These are phyloP conservation scores for Centropus unirufus DNA, from an alignment of 2,113 vertebrate genomes.

Conservation along the genomic window DNA sequence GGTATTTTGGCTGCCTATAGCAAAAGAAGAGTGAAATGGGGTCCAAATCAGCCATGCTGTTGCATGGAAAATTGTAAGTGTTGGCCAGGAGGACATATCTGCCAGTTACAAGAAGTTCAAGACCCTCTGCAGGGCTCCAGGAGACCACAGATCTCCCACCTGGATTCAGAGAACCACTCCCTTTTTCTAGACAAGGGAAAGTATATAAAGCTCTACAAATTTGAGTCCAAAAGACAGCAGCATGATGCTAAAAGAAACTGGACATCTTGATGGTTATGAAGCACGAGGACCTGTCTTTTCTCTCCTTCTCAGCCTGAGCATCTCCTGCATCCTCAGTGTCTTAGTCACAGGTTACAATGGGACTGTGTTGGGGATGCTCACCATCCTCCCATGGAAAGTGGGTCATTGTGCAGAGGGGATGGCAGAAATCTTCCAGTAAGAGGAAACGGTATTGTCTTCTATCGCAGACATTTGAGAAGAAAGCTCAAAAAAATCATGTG, in stretches of 20 bases:
- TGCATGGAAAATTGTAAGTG: neutral
- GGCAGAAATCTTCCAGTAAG: neutral
- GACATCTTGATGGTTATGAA: neutral
- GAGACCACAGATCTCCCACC: neutral
- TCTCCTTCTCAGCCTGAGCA: neutral
- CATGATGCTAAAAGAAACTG: neutral
- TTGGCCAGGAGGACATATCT: neutral
- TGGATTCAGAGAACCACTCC: neutral
- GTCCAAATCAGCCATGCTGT: neutral
- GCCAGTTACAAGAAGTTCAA: neutral
- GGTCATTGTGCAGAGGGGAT: neutral
- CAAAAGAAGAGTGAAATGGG: neutral
- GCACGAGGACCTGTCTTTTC: neutral
- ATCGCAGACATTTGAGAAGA: neutral
- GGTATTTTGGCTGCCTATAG: neutral
- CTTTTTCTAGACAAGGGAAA: neutral
- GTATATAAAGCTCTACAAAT: neutral
- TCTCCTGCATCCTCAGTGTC: neutral
- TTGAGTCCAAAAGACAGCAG: neutral
- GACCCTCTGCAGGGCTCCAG: neutral
- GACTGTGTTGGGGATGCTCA: neutral
- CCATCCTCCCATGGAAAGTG: neutral
- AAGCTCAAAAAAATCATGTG: neutral
- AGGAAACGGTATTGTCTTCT: neutral
- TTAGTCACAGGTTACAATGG: neutral